These are phyloP conservation scores for Tor tambroides DNA, from an alignment of 2,113 vertebrate species.

Conservation along the genomic window DNA sequence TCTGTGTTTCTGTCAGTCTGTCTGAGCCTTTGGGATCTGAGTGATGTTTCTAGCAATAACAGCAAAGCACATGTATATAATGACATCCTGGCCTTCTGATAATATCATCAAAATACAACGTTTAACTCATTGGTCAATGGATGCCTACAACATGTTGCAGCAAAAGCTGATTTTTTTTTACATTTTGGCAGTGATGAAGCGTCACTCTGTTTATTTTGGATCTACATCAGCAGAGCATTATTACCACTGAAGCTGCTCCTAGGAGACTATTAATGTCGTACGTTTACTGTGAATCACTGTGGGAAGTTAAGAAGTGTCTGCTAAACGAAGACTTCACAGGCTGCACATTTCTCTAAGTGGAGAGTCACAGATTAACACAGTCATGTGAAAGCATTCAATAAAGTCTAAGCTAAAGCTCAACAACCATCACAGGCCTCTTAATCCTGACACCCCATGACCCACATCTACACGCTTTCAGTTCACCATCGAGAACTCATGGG, in stretches of 20 bases:
- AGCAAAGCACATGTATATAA: neutral
- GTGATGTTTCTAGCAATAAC: conserved; percentile 84
- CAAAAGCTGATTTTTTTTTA: neutral
- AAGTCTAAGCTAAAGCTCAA: no score
- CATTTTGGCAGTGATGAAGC: neutral
- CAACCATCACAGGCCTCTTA: no score
- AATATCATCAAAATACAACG: no score
- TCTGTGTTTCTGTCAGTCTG: conserved; percentile 90
- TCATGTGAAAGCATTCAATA: conserved; percentile 1
- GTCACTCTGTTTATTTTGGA: neutral
- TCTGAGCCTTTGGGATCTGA: conserved; percentile 89
- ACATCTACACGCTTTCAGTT: no score
- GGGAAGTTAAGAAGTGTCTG: neutral
- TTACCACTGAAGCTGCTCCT: neutral
- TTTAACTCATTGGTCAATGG: neutral
- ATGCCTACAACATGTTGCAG: neutral
- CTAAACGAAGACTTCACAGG: neutral
- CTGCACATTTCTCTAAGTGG: neutral
- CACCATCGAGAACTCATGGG: no score
- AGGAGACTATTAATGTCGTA: neutral
- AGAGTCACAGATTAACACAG: neutral
- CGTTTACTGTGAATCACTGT: neutral
- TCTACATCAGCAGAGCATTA: neutral
- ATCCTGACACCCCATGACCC: neutral
- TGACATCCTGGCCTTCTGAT: no score